These are phyloP conservation scores for Sussaba pulchella DNA, from an alignment of 2,888 invertebrate species.

Conservation along the genomic window DNA sequence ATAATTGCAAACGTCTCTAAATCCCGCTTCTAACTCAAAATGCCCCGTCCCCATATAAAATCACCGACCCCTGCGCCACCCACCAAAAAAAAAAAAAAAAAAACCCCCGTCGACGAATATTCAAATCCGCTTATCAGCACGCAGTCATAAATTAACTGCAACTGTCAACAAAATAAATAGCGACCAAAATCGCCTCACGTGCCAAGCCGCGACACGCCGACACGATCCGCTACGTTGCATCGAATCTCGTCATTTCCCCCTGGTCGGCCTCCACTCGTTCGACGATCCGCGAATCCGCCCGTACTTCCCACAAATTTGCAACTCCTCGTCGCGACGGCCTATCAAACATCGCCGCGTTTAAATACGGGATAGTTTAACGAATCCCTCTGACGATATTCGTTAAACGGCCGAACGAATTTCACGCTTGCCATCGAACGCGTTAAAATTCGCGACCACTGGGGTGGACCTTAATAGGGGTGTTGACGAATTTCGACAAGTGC, in stretches of 20 bases:
- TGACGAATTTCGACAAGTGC: too few relatives aligned
- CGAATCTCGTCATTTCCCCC: constrained; percentile 17
- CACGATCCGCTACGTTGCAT: constrained; percentile 23
- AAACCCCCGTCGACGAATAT: constrained; percentile 65
- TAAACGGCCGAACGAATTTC: constrained; percentile 55
- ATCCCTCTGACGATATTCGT: constrained; percentile 48
- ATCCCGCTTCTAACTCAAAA: too few relatives aligned
- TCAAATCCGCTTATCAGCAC: constrained; percentile 68
- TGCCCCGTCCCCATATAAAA: too few relatives aligned
- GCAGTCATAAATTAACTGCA: constrained; percentile 63
- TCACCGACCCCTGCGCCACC: constrained; percentile 4
- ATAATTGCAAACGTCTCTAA: too few relatives aligned
- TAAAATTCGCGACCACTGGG: too few relatives aligned
- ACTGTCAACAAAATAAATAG: constrained; percentile 60
- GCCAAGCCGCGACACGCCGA: constrained; percentile 55
- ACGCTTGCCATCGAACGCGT: constrained; percentile 11
- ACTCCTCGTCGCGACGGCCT: constrained; percentile 4
- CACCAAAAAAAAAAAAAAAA: constrained; percentile 57
- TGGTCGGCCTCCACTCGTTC: constrained; percentile 23
- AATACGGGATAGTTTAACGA: constrained; percentile 50
- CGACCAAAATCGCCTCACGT: constrained; percentile 26
- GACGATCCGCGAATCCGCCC: neutral
- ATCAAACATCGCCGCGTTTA: constrained; percentile 45
- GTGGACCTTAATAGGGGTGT: too few relatives aligned
- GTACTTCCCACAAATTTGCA: constrained; percentile 42